These are phyloP conservation scores for Salpingus planirostris DNA, from an alignment of 2,888 invertebrate genomes.

Conservation along the genomic window DNA sequence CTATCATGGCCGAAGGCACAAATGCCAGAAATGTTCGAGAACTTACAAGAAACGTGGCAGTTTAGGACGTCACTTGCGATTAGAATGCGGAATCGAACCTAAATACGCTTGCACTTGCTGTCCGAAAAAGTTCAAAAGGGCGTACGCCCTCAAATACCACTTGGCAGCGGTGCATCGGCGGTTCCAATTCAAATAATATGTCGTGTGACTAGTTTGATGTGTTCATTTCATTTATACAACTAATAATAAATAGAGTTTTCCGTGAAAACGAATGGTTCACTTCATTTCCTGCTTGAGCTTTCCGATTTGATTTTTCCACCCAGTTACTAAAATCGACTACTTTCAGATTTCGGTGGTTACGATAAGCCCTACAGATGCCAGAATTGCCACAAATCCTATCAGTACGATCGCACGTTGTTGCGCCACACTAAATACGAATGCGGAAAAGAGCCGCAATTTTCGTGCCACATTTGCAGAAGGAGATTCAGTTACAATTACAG, in stretches of 20 bases:
- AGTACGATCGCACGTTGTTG: slow-evolving; percentile 11
- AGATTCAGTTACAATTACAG: slow-evolving; percentile 4
- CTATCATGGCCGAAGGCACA: not conserved
- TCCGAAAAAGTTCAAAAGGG: slow-evolving; percentile 17
- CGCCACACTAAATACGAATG: slow-evolving; percentile 18
- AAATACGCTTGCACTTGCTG: slow-evolving; percentile 15
- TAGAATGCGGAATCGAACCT: slow-evolving; percentile 23
- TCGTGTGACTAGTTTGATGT: too few species aligned
- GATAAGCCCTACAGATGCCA: slow-evolving; percentile 9
- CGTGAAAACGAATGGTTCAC: too few species aligned
- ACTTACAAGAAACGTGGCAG: slow-evolving; percentile 13
- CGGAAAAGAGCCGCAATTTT: slow-evolving; percentile 15
- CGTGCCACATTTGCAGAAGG: slow-evolving; percentile 7
- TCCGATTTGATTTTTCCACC: too few species aligned
- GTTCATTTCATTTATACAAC: too few species aligned
- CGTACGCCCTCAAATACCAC: slow-evolving; percentile 10
- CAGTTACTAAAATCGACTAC: too few species aligned
- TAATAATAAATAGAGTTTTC: too few species aligned
- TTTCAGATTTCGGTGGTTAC: too few species aligned
- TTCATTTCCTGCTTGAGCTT: too few species aligned
- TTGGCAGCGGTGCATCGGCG: too few species aligned
- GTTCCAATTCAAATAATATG: too few species aligned
- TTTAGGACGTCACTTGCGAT: slow-evolving; percentile 19
- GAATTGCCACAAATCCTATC: slow-evolving; percentile 15
- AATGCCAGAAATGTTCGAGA: slow-evolving; percentile 3